phyloP scores from a whole-genome alignment of 2,797 vertebrate species.

The Rallus crepitans region DNA sequence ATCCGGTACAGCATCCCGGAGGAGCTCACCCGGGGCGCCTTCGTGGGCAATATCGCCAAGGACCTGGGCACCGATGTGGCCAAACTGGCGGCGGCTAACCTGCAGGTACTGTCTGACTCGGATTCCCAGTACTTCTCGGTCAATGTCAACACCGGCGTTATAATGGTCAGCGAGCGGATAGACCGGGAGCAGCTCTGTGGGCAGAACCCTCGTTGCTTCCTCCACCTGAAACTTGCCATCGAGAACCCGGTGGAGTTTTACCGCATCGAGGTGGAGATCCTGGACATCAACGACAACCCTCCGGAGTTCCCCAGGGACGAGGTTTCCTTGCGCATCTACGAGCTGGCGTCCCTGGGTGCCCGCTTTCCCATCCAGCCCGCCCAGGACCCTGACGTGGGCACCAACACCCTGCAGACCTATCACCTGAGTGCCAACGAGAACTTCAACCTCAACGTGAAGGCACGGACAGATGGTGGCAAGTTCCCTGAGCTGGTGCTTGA shows the following conservation, averaged over 20 bases:
- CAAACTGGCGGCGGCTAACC: slow-evolving; percentile 82
- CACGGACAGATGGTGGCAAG: slow-evolving; percentile 71
- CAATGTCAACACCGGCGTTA: slow-evolving; percentile 82
- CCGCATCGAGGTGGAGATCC: slow-evolving; percentile 82
- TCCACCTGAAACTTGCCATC: slow-evolving; percentile 81
- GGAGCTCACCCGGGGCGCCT: slow-evolving; percentile 83
- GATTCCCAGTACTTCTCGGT: slow-evolving; percentile 85
- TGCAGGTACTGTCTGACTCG: slow-evolving; percentile 83
- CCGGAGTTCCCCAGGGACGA: slow-evolving; percentile 74
- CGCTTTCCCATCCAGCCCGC: slow-evolving; percentile 85
- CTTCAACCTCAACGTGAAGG: slow-evolving; percentile 76
- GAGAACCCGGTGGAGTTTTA: slow-evolving; percentile 82
- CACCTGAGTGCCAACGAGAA: slow-evolving; percentile 69
- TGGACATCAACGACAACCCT: slow-evolving; percentile 84
- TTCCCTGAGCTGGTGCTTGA: slow-evolving; percentile 71
- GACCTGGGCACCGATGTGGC: slow-evolving; percentile 81
- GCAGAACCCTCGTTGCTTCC: slow-evolving; percentile 81
- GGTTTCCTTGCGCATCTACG: slow-evolving; percentile 76
- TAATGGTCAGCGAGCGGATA: slow-evolving; percentile 85
- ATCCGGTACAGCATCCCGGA: slow-evolving; percentile 87
- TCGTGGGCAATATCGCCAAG: slow-evolving; percentile 84
- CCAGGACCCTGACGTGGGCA: slow-evolving; percentile 72
- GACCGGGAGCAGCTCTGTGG: slow-evolving; percentile 85
- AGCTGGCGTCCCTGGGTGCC: slow-evolving; percentile 75
- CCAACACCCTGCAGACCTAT: slow-evolving; percentile 72